Conservation (phyloP, 2,113 vertebrate genomes). For the Hucho hucho region DNA sequence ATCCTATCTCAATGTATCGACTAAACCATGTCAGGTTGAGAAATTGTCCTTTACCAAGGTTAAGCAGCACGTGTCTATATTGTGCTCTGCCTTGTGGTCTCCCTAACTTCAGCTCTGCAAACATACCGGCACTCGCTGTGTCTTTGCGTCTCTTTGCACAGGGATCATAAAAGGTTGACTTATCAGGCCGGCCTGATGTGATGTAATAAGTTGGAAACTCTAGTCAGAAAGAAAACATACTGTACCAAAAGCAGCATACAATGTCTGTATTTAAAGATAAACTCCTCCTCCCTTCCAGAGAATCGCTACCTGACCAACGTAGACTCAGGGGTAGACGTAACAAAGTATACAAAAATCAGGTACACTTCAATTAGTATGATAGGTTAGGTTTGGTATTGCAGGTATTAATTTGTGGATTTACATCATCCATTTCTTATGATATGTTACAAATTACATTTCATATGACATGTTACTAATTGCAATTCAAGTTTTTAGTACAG, state of each 20-base stretch:
- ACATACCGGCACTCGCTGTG: constrained; percentile 39
- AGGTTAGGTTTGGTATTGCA: no score
- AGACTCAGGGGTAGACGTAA: no score
- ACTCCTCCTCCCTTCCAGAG: background rate
- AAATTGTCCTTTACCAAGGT: constrained; percentile 24
- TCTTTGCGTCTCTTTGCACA: constrained; percentile 43
- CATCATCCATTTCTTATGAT: no score
- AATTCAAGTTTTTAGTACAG: no score
- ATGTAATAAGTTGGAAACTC: constrained; percentile 52
- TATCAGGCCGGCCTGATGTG: constrained; percentile 45
- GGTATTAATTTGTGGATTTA: no score
- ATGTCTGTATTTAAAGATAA: constrained; percentile 25
- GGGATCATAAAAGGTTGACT: constrained; percentile 54
- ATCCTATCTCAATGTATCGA: background rate
- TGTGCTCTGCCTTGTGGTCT: constrained; percentile 26
- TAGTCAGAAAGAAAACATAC: constrained; percentile 54
- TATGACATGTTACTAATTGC: no score
- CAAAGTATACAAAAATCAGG: no score
- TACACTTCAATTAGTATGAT: no score
- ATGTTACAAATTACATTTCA: no score
- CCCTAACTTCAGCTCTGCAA: constrained; percentile 40
- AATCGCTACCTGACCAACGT: background rate
- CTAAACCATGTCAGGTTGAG: background rate
- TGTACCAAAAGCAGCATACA: constrained; percentile 20
- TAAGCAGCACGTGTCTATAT: constrained; percentile 12